phyloP scores from a whole-genome alignment of 2,888 invertebrate species.

The Orchesella flavescens region DNA sequence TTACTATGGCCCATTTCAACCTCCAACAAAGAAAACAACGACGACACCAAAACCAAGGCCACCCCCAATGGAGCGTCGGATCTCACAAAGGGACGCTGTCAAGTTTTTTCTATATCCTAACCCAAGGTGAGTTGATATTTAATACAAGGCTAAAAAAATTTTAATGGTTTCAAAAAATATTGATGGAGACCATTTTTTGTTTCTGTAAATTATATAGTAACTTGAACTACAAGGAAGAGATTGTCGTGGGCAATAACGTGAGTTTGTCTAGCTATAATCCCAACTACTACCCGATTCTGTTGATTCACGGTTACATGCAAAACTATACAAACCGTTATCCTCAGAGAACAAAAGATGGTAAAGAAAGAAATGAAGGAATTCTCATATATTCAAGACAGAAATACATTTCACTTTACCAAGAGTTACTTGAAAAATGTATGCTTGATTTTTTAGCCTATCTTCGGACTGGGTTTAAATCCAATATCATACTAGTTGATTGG shows the following conservation, averaged over 20 bases:
- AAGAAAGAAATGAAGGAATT: background rate
- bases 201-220: slow-evolving; percentile 41
- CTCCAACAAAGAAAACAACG: slow-evolving; percentile 47
- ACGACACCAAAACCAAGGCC: slow-evolving; percentile 41
- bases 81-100: slow-evolving; percentile 49
- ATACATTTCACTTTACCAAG: too few species aligned
- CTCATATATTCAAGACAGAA: too few species aligned
- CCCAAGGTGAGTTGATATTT: slow-evolving; percentile 48
- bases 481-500: slow-evolving; percentile 67
- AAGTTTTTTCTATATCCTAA: slow-evolving; percentile 61
- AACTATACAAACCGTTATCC: slow-evolving; percentile 65
- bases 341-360: slow-evolving; percentile 66
- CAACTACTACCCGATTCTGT: slow-evolving; percentile 60
- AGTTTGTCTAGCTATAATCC: slow-evolving; percentile 63
- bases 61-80: slow-evolving; percentile 27
- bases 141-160: too few species aligned
- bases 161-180: too few species aligned
- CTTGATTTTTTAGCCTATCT: slow-evolving; percentile 56
- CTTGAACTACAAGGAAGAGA: slow-evolving; percentile 64
- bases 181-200: background rate
- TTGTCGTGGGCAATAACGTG: slow-evolving; percentile 67
- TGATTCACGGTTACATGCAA: slow-evolving; percentile 69
- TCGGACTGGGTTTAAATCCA: slow-evolving; percentile 62
- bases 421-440: too few species aligned
- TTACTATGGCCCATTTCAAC: slow-evolving; percentile 56